phyloP scores from a whole-genome alignment of 2,888 invertebrate species.

The Lycocerus yunnanus region DNA sequence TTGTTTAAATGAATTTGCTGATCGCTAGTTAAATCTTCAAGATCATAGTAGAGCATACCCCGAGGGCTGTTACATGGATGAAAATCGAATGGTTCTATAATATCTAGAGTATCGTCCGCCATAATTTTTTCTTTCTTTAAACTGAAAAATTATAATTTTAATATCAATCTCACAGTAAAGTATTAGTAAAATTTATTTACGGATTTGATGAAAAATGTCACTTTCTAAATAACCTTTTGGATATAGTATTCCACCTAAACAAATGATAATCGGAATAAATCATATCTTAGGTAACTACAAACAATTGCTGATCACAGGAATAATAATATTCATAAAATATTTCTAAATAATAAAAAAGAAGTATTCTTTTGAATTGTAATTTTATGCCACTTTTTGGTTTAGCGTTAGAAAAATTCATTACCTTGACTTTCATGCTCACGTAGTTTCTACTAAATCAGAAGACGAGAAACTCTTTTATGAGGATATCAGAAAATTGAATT shows the following conservation, averaged over 20 bases:
- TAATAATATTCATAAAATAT: too few species aligned
- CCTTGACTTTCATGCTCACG: too few species aligned
- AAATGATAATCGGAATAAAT: neutral
- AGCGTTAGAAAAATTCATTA: too few species aligned
- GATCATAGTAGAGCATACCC: slow-evolving; percentile 45
- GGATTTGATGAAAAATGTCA: neutral
- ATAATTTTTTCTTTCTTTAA: slow-evolving; percentile 30
- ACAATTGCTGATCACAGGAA: too few species aligned
- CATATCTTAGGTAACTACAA: neutral
- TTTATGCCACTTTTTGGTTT: too few species aligned
- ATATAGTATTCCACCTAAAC: neutral
- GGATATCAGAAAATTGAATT: too few species aligned
- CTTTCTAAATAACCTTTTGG: neutral
- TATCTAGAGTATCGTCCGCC: slow-evolving; percentile 42
- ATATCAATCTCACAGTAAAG: neutral
- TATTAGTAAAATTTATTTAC: too few species aligned
- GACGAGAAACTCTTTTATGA: too few species aligned
- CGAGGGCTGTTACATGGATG: slow-evolving; percentile 47
- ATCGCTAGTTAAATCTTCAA: slow-evolving; percentile 40
- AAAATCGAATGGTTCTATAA: slow-evolving; percentile 39
- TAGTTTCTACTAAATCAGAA: too few species aligned
- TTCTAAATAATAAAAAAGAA: too few species aligned
- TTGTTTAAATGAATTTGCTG: slow-evolving; percentile 46
- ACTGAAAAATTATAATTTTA: neutral
- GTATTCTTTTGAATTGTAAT: too few species aligned